A percentile compares a stretch with the other conserved stretches of the same genome.
These are phyloP conservation scores for Struthidea cinerea DNA, from an alignment of 2,113 vertebrate genomes.

Conservation along the genomic window DNA sequence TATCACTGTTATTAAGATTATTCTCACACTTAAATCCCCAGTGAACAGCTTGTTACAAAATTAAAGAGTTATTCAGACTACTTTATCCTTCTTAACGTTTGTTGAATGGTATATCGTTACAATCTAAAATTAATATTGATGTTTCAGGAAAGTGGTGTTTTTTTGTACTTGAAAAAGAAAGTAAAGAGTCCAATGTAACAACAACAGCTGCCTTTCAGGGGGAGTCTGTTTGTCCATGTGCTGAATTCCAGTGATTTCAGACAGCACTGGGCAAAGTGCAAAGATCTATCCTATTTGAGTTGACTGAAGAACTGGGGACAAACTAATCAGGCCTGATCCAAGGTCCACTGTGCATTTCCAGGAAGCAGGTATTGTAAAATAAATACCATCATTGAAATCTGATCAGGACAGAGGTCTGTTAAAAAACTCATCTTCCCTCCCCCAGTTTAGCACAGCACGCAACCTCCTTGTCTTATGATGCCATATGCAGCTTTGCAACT, in stretches of 20 bases:
- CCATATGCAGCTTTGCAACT: background rate
- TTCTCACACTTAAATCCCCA: background rate
- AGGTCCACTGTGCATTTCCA: background rate
- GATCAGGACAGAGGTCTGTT: background rate
- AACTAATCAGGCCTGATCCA: background rate
- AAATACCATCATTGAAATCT: background rate
- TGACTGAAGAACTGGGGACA: background rate
- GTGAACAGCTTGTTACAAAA: background rate
- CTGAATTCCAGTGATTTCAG: background rate
- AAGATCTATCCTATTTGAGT: background rate
- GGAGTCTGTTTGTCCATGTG: background rate
- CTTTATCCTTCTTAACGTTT: background rate
- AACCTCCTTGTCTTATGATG: background rate
- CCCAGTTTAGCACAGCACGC: background rate
- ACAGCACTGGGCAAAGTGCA: constrained; percentile 24
- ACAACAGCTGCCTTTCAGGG: fast-evolving
- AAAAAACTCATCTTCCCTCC: background rate
- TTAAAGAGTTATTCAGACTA: background rate
- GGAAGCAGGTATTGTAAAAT: background rate
- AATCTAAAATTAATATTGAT: background rate
- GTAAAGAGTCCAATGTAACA: background rate
- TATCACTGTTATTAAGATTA: background rate
- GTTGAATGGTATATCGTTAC: background rate
- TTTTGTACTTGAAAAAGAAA: background rate
- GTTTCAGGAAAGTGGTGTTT: background rate